Base-by-base conservation (phyloP, 2,888 invertebrate genomes). In the Xestia rhomboidea region DNA sequence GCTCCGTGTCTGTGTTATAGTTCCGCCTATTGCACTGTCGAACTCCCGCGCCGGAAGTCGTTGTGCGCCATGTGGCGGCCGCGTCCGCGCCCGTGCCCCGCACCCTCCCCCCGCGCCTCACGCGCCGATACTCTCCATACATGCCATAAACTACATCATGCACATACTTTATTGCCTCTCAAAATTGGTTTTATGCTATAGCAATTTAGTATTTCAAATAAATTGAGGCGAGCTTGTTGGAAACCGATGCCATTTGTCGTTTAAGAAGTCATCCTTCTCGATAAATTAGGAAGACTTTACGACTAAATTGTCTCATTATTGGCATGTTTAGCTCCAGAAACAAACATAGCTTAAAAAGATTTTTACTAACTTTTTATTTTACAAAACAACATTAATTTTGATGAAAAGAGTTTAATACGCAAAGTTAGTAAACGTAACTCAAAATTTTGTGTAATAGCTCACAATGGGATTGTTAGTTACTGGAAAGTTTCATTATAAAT, bases 31-130 rank as follows among this genome's bases (percentile, higher is more conserved):
- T 90, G 93, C 92, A 85, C 87, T 92, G 93, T 93, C 91, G 92
- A 94, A 93, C 91, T 92, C 90, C 83, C 91, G 91, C 89, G 88
- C 91, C 94, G 95, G 95, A 95, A 95, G 95, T 93, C 91, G 94
- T 95, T 95, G 89, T 83, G 90, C 85, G 87, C 79, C 88, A 89
- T 90, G 90, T 86, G 88, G 87, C 86, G 69, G 68, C 77, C 67
- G 62, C 70, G 51, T 68, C 68, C 78, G 70, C 66, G 71, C 75
- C 78, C 75, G 78, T 71, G 70, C 75, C 75, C 80, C 70, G 67
- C 68, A 30, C 27, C 5, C 68, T n/a, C 72, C 41, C 49, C 21
- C 41, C 46, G 38, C 46, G 8, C 71, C 11, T 15, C 63, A 68
- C 77, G 68, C 76, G 71, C 73, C 78, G 63, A 76, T 84, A 79